phyloP scores from a whole-genome alignment of 2,113 vertebrate genomes.

The Odontophorus gujanensis region DNA sequence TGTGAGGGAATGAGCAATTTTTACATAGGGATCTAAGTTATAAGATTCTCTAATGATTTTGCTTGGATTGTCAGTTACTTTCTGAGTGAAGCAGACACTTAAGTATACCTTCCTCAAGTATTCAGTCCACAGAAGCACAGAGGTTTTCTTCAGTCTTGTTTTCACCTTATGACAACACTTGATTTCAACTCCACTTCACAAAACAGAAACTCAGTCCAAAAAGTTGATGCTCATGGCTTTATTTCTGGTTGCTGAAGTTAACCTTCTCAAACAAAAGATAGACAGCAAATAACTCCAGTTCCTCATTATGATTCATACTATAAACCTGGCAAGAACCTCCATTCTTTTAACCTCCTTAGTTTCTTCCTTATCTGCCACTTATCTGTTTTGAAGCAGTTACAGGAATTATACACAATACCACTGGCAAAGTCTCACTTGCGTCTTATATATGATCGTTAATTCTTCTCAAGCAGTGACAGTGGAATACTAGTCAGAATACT shows the following conservation, averaged over 20 bases:
- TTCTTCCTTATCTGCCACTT: background rate
- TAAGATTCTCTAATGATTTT: background rate
- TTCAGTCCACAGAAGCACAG: background rate
- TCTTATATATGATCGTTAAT: background rate
- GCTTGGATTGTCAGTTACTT: background rate
- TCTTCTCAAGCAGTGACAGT: background rate
- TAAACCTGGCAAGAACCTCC: background rate
- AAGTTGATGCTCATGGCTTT: background rate
- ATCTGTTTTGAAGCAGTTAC: background rate
- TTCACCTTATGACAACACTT: background rate
- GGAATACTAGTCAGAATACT: background rate
- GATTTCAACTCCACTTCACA: background rate
- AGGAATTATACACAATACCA: background rate
- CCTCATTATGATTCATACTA: background rate
- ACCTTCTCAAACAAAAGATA: background rate
- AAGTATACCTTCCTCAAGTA: background rate
- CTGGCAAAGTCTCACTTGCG: background rate
- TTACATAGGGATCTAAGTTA: accelerated
- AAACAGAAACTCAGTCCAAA: background rate
- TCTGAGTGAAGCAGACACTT: background rate
- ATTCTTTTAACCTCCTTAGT: background rate
- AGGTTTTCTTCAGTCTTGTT: background rate
- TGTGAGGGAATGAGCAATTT: background rate
- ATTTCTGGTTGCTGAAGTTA: background rate
- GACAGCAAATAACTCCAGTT: background rate